Conservation (phyloP, 2,113 vertebrate genomes). For the Cyanocitta stelleri region DNA sequence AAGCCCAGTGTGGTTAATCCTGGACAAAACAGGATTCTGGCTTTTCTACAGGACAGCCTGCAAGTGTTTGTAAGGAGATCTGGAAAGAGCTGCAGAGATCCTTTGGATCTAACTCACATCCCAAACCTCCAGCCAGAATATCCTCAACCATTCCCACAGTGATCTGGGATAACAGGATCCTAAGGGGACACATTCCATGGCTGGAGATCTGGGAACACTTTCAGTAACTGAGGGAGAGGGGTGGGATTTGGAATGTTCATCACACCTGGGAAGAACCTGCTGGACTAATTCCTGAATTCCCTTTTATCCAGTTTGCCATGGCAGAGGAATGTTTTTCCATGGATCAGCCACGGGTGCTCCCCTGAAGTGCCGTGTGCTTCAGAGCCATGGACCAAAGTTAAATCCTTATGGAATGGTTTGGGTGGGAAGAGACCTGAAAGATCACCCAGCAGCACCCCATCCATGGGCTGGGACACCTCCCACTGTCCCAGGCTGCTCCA, state of each 20-base stretch:
- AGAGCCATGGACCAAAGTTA: fast-evolving
- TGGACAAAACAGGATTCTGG: background rate
- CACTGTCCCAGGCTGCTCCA: fast-evolving
- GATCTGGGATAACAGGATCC: background rate
- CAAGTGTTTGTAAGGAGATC: background rate
- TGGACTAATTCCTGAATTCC: background rate
- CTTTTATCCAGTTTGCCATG: background rate
- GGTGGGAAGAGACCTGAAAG: background rate
- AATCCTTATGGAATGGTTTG: background rate
- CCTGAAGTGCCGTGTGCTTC: fast-evolving
- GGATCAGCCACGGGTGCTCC: fast-evolving
- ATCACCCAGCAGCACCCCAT: fast-evolving
- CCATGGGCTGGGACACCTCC: background rate
- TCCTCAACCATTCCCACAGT: fast-evolving
- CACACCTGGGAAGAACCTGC: background rate
- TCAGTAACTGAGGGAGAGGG: background rate
- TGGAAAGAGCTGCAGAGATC: background rate
- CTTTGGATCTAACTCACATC: background rate
- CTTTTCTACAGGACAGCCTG: background rate
- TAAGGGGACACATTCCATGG: fast-evolving
- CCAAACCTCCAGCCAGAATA: background rate
- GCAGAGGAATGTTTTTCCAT: background rate
- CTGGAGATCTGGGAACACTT: background rate
- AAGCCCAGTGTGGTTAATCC: background rate
- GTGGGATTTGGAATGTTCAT: fast-evolving